Evolutionary conservation across 2,888 invertebrate genomes (phyloP).

Genomic region (Parnassius mnemosyne): DNA sequence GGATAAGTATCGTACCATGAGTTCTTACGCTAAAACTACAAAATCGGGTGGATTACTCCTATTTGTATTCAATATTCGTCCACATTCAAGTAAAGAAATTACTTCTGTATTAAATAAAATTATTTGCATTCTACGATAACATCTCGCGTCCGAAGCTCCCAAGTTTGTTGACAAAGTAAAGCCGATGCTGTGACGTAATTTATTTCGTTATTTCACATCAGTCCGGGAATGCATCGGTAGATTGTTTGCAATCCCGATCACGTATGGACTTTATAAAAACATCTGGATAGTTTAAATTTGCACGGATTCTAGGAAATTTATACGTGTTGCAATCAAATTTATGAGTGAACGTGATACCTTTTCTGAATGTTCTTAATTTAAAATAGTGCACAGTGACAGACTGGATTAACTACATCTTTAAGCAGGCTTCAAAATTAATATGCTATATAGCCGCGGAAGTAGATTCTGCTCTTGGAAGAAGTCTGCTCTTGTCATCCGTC

Average conservation of each 20-base stretch:
- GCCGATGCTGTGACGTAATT: slow-evolving; percentile 26
- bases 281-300: slow-evolving; percentile 38
- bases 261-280: slow-evolving; percentile 44
- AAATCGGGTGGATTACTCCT: no score
- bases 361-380: slow-evolving; percentile 6
- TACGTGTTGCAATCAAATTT: slow-evolving; percentile 31
- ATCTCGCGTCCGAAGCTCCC: not conserved
- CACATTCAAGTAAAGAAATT: no score
- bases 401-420: no score
- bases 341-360: slow-evolving; percentile 29
- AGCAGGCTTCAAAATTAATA: no score
- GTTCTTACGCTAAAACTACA: no score
- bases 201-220: slow-evolving; percentile 8
- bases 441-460: no score
- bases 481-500: no score
- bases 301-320: slow-evolving; percentile 38
- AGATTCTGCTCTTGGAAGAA: no score
- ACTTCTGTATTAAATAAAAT: no score
- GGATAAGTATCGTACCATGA: no score
- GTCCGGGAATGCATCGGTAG: slow-evolving; percentile 3
- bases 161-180: slow-evolving; percentile 30
- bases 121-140: not conserved
- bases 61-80: no score
- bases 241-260: slow-evolving; percentile 38
- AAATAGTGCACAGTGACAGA: not conserved